Evolutionary conservation across 2,113 vertebrate species (phyloP).

Genomic region (Tragulus kanchil): DNA sequence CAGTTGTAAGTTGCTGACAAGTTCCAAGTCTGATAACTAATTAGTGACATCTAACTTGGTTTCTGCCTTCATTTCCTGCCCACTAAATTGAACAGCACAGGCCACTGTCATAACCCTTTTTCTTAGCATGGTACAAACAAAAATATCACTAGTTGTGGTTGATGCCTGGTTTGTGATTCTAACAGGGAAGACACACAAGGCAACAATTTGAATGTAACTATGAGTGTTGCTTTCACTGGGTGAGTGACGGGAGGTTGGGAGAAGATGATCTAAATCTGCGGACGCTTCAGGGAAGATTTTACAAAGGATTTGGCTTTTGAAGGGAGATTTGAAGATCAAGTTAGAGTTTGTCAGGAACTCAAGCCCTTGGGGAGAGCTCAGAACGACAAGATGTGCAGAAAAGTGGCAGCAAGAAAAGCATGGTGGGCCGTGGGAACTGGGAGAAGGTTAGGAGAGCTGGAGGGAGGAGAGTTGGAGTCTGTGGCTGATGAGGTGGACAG

Average conservation of each 20-base stretch:
- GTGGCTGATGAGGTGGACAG: not conserved
- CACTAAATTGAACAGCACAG: not conserved
- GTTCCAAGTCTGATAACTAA: conserved; percentile 16
- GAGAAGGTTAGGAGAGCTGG: not conserved
- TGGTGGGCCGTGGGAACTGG: not conserved
- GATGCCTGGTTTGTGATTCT: not conserved
- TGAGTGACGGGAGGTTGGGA: not conserved
- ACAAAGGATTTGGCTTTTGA: not conserved
- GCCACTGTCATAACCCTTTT: not conserved
- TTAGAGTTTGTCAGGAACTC: not conserved
- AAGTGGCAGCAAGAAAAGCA: not conserved
- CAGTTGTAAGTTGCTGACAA: not conserved
- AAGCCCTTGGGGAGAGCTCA: not conserved
- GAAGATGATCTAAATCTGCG: not conserved
- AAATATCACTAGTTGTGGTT: not conserved
- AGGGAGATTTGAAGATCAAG: not conserved
- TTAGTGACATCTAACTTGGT: not conserved
- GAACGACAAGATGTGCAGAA: not conserved
- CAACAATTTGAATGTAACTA: not conserved
- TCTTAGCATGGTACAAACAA: not conserved
- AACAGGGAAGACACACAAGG: not conserved
- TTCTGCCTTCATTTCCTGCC: not conserved
- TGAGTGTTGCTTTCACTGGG: not conserved
- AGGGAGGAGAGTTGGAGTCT: not conserved
- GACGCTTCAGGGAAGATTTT: not conserved